Evolutionary conservation across 2,113 vertebrate genomes (phyloP), one percentile per base, ranked within the genome.

Genomic region (Octodon degus): DNA sequence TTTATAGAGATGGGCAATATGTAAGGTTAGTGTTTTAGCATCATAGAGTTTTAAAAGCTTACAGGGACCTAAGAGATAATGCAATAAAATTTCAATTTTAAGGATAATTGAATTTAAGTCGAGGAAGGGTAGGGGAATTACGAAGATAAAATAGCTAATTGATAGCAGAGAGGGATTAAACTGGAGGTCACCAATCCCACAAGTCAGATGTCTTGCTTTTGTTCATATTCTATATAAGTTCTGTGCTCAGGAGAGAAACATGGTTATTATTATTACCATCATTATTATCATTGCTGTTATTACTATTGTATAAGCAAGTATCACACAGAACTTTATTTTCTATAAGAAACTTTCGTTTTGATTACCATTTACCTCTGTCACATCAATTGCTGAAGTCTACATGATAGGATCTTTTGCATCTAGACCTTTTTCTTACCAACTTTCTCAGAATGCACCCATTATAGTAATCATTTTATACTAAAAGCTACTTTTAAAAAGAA

Each of bases 21-120:
- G 6, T 63, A 25, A 83, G 32, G 27, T 43, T 94, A 87, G 53
- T 37, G 81, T 95, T 91, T 91, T 55, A 86, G 37, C 90, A 89
- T 93, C 14, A 19, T 0, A 37, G 84, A 79, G 30, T 89, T 89
- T 91, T 94, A 93, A 90, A 82, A 93, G n/a, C 55, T 95, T 95
- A 68, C 1, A 88, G 77, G 92, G 87, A 95, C 70, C 85, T 96
- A 62, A 13, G 60, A 96, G 60, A 92, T 67, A 95, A 92, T 86
- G 34, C 8, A 95, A 85, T 86, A 81, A 95, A 92, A 94, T 19
- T 88, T 34, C 62, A 93, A 84, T 94, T 95, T 96, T 90, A 91
- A 97, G 87, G 74, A 97, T 96, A 97, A 97, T 95, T 97, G 76
- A 93, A 92, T 96, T 97, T 94, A 95, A 84, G 87, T 93, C 58